These are phyloP conservation scores for Corydoras maculifer DNA, from an alignment of 2,113 vertebrate genomes.

Conservation along the genomic window DNA sequence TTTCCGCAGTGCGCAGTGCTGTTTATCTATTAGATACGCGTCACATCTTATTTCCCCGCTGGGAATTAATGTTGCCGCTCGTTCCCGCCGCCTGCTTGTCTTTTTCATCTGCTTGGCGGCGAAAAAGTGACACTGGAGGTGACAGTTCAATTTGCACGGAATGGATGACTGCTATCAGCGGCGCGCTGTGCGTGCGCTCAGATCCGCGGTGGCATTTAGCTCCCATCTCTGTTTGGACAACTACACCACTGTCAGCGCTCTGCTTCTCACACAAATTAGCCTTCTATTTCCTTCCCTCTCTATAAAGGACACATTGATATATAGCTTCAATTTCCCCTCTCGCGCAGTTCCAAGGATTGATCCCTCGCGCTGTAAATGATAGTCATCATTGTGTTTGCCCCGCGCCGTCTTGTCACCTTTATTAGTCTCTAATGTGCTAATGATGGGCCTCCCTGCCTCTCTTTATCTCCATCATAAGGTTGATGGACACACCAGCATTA, in stretches of 20 bases:
- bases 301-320: conserved; percentile 63
- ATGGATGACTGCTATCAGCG: conserved; percentile 84
- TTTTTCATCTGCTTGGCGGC: conserved; percentile 86
- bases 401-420: conserved; percentile 33
- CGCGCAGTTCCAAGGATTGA: conserved; percentile 61
- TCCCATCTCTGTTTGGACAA: conserved; percentile 49
- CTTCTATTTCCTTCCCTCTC: conserved; percentile 49
- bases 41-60: conserved; percentile 40
- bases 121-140: conserved; percentile 75
- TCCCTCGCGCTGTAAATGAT: conserved; percentile 38
- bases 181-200: conserved; percentile 58
- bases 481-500: too few relatives aligned
- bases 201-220: conserved; percentile 68
- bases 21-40: conserved; percentile 59
- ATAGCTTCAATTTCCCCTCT: conserved; percentile 63
- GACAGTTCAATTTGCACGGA: conserved; percentile 98
- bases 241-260: conserved; percentile 65
- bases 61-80: conserved; percentile 71
- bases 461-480: conserved; percentile 12
- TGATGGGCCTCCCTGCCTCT: conserved; percentile 55
- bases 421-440: conserved; percentile 38
- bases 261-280: conserved; percentile 56
- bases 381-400: conserved; percentile 24
- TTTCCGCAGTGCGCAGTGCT: conserved; percentile 17
- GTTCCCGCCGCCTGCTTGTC: conserved; percentile 77